These are phyloP conservation scores for Chionodraco myersi DNA, from an alignment of 2,113 vertebrate species.

Conservation along the genomic window DNA sequence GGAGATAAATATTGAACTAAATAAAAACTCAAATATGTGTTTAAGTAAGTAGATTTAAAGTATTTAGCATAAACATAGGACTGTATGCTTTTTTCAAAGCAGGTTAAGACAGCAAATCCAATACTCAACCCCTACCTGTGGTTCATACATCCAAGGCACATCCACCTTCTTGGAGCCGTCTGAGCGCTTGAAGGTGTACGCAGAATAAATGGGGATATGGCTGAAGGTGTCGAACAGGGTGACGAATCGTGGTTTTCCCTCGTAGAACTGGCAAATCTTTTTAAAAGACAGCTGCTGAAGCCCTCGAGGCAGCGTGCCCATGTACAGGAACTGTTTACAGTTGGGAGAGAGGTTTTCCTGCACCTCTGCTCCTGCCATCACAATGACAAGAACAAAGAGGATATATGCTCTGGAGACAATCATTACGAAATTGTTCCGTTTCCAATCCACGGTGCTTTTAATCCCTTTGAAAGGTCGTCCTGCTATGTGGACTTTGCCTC, in stretches of 20 bases:
- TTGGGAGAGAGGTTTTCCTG: slow-evolving; percentile 54
- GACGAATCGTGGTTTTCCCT: slow-evolving; percentile 56
- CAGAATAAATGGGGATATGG: slow-evolving; percentile 74
- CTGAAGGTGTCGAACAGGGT: slow-evolving; percentile 70
- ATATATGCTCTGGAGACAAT: slow-evolving; percentile 15
- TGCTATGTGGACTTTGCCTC: slow-evolving; percentile 16
- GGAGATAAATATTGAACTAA: not conserved
- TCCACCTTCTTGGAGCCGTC: slow-evolving; percentile 71
- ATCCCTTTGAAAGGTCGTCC: slow-evolving; percentile 23
- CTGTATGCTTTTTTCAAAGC: too few relatives aligned
- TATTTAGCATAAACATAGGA: not conserved
- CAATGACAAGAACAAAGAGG: slow-evolving; percentile 32
- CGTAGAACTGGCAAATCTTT: slow-evolving; percentile 75
- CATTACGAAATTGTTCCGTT: slow-evolving; percentile 41
- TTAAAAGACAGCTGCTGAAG: slow-evolving; percentile 49
- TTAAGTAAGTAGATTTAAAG: too few relatives aligned
- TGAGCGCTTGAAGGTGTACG: slow-evolving; percentile 75
- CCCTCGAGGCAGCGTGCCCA: slow-evolving; percentile 69
- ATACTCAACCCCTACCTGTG: slow-evolving; percentile 60
- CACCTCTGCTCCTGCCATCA: slow-evolving; percentile 62
- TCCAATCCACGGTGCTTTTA: slow-evolving; percentile 20
- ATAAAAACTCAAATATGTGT: not conserved
- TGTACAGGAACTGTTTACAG: slow-evolving; percentile 74
- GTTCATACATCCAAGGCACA: slow-evolving; percentile 78
- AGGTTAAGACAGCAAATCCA: too few relatives aligned